Evolutionary conservation across 2,113 vertebrate species (phyloP), one percentile per base, ranked within the genome.

Genomic region (Pygoscelis antarcticus): DNA sequence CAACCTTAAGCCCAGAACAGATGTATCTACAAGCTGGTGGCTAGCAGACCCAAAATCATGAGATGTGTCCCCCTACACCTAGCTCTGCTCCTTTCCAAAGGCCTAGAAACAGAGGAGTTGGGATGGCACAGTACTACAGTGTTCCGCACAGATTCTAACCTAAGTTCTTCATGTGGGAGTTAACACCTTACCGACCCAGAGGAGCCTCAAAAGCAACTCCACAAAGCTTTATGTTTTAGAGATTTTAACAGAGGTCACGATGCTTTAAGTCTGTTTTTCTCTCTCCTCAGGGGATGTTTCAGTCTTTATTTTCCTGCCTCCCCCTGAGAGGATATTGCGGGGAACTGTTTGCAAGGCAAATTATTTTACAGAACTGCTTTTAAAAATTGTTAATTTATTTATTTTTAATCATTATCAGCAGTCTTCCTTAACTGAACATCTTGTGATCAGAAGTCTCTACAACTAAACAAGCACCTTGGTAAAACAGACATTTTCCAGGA

Each of bases 191-290:
- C 21, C 2, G 3, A 51, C 20, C 18, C 51, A 49, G 40, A 52
- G 34, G 23, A 47, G 68, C 54, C 55, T 52, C 70, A 18, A 10
- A 25, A 70, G 29, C 13, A 49, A 75, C 57, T 46, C 25, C 91
- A 32, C 27, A 46, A 57, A 46, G 22, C 29, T 58, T 40, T 10
- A 9, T 3, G 10, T 36, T 49, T 77, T 65, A 76, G 44, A 44
- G 69, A 16, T 57, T 61, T 38, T 38, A 40, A 21, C 12, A 42
- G 60, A 68, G 19, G 7, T 69, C 60, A 60, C 0, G 0, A 51
- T 19, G 16, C 60, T 51, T 78, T 21, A 78, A 26, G 29, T 55
- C 36, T 4, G 19, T 38, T 69, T 4, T 40, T n/a, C 61, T 51
- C 78, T 30, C 17, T 49, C 42, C 36, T 14, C 58, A n/a, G 2